Evolutionary conservation across 2,113 vertebrate genomes (phyloP).

Genomic region (Tonatia bakeri): DNA sequence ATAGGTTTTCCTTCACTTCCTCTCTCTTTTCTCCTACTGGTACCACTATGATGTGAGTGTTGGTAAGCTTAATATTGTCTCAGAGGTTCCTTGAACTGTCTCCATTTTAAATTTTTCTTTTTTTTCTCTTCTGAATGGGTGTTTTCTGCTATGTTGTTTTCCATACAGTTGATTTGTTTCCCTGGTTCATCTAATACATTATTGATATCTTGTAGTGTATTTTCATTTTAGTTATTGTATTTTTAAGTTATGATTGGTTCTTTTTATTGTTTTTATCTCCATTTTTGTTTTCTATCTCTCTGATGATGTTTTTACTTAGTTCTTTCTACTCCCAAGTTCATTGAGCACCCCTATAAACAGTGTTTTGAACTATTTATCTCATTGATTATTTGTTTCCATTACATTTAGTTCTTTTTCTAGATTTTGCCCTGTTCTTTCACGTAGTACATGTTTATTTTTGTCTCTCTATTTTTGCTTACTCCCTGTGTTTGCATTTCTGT

Average conservation of each 20-base stretch:
- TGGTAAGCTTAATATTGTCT: no score
- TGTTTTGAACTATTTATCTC: neutral
- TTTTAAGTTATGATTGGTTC: no score
- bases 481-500: neutral
- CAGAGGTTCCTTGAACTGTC: no score
- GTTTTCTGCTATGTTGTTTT: neutral
- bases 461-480: neutral
- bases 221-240: no score
- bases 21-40: no score
- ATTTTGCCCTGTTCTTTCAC: neutral
- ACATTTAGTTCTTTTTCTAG: neutral
- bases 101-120: no score
- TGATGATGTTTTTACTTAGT: no score
- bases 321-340: neutral
- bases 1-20: no score
- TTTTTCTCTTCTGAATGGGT: neutral
- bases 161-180: neutral
- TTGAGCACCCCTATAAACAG: neutral
- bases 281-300: no score
- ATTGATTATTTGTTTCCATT: neutral
- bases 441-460: neutral
- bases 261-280: no score
- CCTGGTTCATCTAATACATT: neutral
- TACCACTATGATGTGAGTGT: no score
- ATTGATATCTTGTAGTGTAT: neutral